Base-by-base conservation (phyloP, 2,113 vertebrate species). In the Daphoenositta chrysoptera region DNA sequence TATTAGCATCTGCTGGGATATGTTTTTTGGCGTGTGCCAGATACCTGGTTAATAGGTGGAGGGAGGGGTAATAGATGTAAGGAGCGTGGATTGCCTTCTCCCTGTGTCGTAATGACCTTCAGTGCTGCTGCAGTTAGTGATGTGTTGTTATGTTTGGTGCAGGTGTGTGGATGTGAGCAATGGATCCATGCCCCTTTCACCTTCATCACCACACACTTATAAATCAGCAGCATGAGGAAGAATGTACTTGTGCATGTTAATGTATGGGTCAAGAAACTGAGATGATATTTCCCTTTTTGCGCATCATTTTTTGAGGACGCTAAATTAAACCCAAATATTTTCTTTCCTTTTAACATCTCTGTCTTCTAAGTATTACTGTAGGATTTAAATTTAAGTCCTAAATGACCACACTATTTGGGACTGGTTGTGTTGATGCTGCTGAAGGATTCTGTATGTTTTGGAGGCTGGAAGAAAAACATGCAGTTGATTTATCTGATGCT, bases 111-210 rank as follows among this genome's bases (percentile, higher is more conserved):
- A 30, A 40, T 31, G 40, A 60, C 31, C 22, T 13, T 28, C 3
- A 2, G 27, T 45, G 20, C 66, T 8, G 2, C 79, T 58, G 57
- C 3, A 0, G 10, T 16, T 70, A 54, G 13, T 2, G 2, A 14
- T 50, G 2, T 10, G 5, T 56, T 90, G 31, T 57, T 54, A 42
- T 81, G 7, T 72, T 87, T 69, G 68, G 31, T 50, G 15, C 44
- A 39, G 15, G 17, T 58, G 3, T 16, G 5, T 68, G 56, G 17
- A 71, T 68, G 16, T 51, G 22, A 64, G 33, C 9, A 1, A 22
- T n/a, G 28, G 64, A n/a, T 63, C 23, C 20, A 4, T 39, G 27
- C 5, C 31, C 54, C 28, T 94, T 86, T 80, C 40, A 65, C n/a
- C 63, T 92, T 64, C 28, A 9, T 30, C 48, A 76, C 50, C n/a